phyloP scores from a whole-genome alignment of 2,888 invertebrate genomes.

The Malthinus seriepunctatus region DNA sequence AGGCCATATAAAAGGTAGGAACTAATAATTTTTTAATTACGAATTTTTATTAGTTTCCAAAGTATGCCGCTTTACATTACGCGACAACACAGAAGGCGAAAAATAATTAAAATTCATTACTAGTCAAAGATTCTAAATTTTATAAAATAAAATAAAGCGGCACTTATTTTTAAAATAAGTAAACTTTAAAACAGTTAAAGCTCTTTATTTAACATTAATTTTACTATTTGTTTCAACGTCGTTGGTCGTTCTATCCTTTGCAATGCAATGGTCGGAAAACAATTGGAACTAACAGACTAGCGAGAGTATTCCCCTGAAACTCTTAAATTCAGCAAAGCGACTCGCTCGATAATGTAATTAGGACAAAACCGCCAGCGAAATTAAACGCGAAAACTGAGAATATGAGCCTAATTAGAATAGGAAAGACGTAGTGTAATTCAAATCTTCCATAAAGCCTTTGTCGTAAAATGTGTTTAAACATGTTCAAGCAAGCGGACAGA shows the following conservation, averaged over 20 bases:
- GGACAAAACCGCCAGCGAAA: slow-evolving; percentile 58
- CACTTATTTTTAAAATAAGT: background rate
- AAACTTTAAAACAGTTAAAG: too few species aligned
- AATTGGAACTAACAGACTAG: slow-evolving; percentile 25
- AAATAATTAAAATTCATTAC: too few species aligned
- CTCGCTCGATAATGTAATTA: slow-evolving; percentile 61
- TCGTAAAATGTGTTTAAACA: slow-evolving; percentile 32
- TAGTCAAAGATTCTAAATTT: background rate
- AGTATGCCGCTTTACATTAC: background rate
- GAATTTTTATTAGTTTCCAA: background rate
- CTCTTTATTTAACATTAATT: slow-evolving; percentile 1
- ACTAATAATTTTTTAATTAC: too few species aligned
- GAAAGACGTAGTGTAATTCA: slow-evolving; percentile 41
- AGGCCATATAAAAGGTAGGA: too few species aligned
- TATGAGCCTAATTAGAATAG: slow-evolving; percentile 64
- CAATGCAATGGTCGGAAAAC: slow-evolving; percentile 15
- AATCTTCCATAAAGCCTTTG: slow-evolving; percentile 38
- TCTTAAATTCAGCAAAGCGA: slow-evolving; percentile 33
- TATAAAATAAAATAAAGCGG: too few species aligned
- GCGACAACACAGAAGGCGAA: too few species aligned
- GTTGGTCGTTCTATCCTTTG: background rate
- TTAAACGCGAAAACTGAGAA: slow-evolving; percentile 66
- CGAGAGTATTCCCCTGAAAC: slow-evolving; percentile 27
- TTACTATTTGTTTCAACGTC: slow-evolving; percentile 1
- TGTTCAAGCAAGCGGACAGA: slow-evolving; percentile 27